phyloP scores from a whole-genome alignment of 2,797 vertebrate species.

The Vultur gryphus region DNA sequence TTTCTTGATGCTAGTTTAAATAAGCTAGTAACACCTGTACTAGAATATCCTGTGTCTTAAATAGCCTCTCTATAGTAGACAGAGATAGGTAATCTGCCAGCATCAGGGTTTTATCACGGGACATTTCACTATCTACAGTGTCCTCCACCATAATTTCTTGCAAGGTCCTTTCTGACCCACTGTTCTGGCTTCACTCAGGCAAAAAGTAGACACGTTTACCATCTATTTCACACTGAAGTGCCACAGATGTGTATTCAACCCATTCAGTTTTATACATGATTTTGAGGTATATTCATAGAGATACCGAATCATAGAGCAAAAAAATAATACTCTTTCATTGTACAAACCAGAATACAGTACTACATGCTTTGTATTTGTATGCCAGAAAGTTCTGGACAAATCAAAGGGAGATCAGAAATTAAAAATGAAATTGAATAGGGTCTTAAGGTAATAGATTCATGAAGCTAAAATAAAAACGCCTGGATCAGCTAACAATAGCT shows the following conservation, averaged over 20 bases:
- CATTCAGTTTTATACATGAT: background rate
- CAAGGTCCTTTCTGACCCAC: background rate
- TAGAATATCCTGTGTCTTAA: background rate
- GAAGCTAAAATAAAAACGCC: background rate
- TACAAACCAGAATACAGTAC: background rate
- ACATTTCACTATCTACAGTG: background rate
- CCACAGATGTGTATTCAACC: background rate
- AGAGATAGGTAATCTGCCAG: background rate
- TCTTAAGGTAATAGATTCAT: background rate
- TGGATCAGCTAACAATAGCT: background rate
- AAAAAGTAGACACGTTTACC: background rate
- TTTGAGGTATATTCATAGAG: background rate
- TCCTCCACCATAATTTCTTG: background rate
- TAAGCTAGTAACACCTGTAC: background rate
- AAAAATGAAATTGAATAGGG: background rate
- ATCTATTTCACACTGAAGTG: background rate
- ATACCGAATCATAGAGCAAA: background rate
- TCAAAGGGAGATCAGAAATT: background rate
- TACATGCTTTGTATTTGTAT: background rate
- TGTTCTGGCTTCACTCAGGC: background rate
- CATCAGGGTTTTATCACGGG: background rate
- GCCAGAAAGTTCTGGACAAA: background rate
- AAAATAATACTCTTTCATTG: background rate
- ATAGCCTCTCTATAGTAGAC: background rate
- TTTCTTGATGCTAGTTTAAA: background rate